phyloP scores from a whole-genome alignment of 2,113 vertebrate genomes.

The Rissa tridactyla region DNA sequence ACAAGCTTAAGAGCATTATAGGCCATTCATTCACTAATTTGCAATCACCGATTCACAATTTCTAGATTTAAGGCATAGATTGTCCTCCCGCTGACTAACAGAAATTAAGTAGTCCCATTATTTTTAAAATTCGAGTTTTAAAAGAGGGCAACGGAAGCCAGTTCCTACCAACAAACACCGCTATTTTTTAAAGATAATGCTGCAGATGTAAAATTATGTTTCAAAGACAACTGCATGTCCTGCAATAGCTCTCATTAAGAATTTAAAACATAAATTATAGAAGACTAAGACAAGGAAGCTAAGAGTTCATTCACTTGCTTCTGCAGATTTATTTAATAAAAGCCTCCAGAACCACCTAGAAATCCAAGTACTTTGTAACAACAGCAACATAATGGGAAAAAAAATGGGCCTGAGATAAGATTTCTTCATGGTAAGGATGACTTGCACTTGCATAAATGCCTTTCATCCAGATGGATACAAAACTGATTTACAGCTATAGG shows the following conservation, averaged over 20 bases:
- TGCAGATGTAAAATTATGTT: not conserved
- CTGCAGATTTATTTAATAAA: not conserved
- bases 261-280: not conserved
- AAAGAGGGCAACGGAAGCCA: not conserved
- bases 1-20: not conserved
- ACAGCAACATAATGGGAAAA: not conserved
- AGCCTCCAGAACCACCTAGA: not conserved
- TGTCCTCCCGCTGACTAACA: not conserved
- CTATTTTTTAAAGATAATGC: not conserved
- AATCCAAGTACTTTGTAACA: not conserved
- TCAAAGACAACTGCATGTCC: not conserved
- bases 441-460: slow-evolving; percentile 24
- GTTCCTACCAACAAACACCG: not conserved
- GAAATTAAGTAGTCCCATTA: not conserved
- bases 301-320: not conserved
- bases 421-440: not conserved
- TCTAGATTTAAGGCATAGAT: not conserved
- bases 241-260: not conserved
- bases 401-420: not conserved
- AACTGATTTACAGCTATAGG: not conserved
- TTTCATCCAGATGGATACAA: not conserved
- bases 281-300: not conserved
- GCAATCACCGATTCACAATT: not conserved
- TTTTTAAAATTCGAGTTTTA: not conserved
- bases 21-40: not conserved